phyloP scores from a whole-genome alignment of 2,113 vertebrate genomes.

The Gambusia holbrooki region DNA sequence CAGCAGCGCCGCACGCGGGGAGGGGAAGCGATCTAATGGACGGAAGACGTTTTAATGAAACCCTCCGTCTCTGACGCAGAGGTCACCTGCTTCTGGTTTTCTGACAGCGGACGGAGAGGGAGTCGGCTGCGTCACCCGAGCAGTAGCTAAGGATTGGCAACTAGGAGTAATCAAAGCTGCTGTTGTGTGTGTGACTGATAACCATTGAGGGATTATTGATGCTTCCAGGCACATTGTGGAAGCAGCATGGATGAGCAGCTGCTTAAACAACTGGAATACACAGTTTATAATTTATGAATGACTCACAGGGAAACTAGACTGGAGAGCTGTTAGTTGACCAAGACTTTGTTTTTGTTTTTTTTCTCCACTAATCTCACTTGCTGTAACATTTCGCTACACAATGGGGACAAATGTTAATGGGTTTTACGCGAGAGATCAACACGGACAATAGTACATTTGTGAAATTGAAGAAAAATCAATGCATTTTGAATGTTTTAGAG shows the following conservation, averaged over 20 bases:
- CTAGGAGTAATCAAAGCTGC: not conserved
- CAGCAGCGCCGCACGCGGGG: constrained; percentile 26
- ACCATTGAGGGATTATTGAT: not conserved
- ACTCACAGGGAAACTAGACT: not conserved
- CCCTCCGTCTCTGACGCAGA: constrained; percentile 1
- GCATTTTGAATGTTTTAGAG: not conserved
- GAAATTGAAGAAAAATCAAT: not conserved
- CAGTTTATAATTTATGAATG: too few species aligned
- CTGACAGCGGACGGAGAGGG: not conserved
- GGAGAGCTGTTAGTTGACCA: not conserved
- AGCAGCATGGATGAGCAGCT: not conserved
- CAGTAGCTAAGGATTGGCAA: not conserved
- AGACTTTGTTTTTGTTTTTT: not conserved
- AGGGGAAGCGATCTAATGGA: constrained; percentile 28
- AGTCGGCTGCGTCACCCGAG: not conserved
- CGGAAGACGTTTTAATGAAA: not conserved
- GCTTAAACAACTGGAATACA: not conserved
- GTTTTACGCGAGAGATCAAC: not conserved
- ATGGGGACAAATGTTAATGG: too few species aligned
- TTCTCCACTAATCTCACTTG: not conserved
- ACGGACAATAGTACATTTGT: not conserved
- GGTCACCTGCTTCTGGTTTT: constrained; percentile 18
- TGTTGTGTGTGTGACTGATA: not conserved
- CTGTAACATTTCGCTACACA: not conserved
- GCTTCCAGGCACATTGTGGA: not conserved